A percentile compares a stretch with the other conserved stretches of the same genome.
Conservation (phyloP, 1,140 invertebrate species). For the Atta colombica region DNA sequence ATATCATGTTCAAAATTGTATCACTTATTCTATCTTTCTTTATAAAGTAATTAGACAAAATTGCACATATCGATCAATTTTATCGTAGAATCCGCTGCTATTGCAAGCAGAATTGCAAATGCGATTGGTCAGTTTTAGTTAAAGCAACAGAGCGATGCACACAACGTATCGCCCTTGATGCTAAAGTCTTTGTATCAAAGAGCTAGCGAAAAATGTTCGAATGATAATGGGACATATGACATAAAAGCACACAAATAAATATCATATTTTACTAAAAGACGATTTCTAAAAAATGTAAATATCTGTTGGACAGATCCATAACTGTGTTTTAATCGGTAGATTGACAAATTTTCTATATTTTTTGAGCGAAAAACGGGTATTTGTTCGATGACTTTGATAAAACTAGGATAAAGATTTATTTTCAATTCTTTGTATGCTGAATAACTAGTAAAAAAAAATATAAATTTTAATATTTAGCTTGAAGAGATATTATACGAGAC, state of each 20-base stretch:
- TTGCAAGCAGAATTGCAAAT: conserved; percentile 68
- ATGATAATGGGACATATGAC: background rate
- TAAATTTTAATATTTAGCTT: background rate
- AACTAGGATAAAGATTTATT: conserved; percentile 10
- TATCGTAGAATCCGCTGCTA: background rate
- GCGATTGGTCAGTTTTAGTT: conserved; percentile 12
- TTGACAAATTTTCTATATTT: conserved; percentile 15
- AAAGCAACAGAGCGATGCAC: background rate
- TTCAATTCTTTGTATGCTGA: background rate
- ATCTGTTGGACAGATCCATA: background rate
- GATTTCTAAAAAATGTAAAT: conserved; percentile 36
- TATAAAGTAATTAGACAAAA: conserved; percentile 19
- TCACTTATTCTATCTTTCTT: background rate
- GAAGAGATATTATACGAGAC: background rate
- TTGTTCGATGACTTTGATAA: background rate
- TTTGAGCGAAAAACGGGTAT: background rate
- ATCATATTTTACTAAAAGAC: conserved; percentile 13
- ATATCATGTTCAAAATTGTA: no score
- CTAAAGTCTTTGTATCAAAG: background rate
- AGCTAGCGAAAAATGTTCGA: conserved; percentile 12
- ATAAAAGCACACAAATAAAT: conserved; percentile 22
- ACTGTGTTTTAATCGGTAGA: conserved; percentile 18
- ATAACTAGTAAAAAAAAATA: background rate
- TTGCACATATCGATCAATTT: conserved; percentile 20
- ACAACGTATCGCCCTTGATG: conserved; percentile 9